Evolutionary conservation across 2,888 invertebrate species (phyloP), one percentile per base, ranked within the genome.

Genomic region (Noctua fimbriata): DNA sequence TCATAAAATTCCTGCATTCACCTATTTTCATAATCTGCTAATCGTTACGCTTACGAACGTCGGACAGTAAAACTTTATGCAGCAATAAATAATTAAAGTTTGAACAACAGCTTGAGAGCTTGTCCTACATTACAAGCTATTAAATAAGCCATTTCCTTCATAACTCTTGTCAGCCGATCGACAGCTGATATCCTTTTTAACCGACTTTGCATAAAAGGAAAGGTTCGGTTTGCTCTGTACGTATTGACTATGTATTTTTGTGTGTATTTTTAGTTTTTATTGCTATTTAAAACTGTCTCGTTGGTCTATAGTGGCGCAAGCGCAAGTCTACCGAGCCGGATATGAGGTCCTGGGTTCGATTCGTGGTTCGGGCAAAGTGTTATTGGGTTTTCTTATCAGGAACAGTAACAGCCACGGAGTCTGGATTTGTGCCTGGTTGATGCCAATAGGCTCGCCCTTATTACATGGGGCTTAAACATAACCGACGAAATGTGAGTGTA

Each of bases 171-270:
- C 16, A 24, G 12, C 47, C n/a, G 82, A 70, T 41, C 82, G 69
- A 82, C 81, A 81, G 77, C 77, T 82, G 81, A 77, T 67, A 76
- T 82, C 70, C 52, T 60, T 76, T 67, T 58, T 41, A 71, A 63
- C 67, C 28, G 81, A 74, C 28, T 75, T 69, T 69, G 41, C 58
- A 58, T 80, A 67, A 67, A 52, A 24, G 55, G 36, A 16, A 55
- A 70, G 78, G 67, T 41, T 28, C n/a, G 10, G 16, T 14, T 18
- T 47, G 12, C 1, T 0, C 6, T 69, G 49, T 60, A 41, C 16
- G 18, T 10, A 28, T 32, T 58, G n/a, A n/a, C 0, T 58, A 58
- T 14, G 14, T 58, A 41, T 41, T 41, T 41, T 41, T 7, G 41
- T 36, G 36, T 36, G 36, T 36, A 36, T 36, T 47, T 55, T 24